Conservation (phyloP, 1,140 invertebrate genomes). For the Cryptotermes secundus region DNA sequence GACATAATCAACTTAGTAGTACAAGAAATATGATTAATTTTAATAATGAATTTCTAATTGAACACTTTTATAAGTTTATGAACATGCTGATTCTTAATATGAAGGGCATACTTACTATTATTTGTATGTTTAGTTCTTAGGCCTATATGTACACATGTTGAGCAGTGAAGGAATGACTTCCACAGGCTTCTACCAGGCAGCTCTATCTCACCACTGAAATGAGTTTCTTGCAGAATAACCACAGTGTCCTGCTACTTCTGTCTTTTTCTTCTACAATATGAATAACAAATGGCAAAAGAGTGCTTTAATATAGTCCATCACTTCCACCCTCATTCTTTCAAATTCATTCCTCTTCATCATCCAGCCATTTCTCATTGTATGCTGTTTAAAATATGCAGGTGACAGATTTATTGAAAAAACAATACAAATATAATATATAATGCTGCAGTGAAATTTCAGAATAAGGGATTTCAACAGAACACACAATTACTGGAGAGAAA, state of each 20-base stretch:
- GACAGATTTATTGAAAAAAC: too few relatives aligned
- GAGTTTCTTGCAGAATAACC: neutral
- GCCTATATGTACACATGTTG: neutral
- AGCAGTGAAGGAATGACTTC: neutral
- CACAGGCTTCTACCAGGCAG: neutral
- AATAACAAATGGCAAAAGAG: too few relatives aligned
- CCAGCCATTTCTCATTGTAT: too few relatives aligned
- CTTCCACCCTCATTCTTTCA: too few relatives aligned
- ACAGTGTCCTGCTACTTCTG: neutral
- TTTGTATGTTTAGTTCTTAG: neutral
- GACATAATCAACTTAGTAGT: neutral
- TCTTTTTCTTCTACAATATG: too few relatives aligned
- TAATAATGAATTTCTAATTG: neutral
- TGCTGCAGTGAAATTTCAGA: too few relatives aligned
- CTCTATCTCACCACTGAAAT: neutral
- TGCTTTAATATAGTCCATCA: too few relatives aligned
- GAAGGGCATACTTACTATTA: neutral
- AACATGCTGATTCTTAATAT: neutral
- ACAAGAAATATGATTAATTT: neutral
- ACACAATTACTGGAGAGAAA: too few relatives aligned
- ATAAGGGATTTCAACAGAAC: too few relatives aligned
- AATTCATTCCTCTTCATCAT: too few relatives aligned
- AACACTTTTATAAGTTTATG: neutral
- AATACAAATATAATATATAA: too few relatives aligned
- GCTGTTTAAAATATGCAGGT: too few relatives aligned